Conservation (phyloP, 2,888 invertebrate genomes). For the Neocrepidodera transversa region DNA sequence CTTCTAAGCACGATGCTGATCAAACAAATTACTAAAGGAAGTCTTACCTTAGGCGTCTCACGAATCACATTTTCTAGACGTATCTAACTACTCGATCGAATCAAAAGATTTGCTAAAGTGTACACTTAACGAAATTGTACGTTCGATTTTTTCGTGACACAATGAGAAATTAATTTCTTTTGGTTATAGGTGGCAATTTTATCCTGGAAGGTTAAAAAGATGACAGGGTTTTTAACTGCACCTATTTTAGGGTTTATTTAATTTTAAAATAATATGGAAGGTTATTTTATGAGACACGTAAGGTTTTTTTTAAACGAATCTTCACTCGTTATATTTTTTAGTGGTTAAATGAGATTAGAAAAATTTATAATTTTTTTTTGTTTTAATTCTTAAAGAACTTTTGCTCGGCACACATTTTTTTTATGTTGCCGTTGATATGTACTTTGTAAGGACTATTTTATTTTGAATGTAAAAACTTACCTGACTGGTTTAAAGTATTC, state of each 20-base stretch:
- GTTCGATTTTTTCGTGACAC: slow-evolving; percentile 17
- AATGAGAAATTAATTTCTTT: slow-evolving; percentile 7
- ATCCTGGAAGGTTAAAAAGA: neutral
- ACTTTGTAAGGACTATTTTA: too few species aligned
- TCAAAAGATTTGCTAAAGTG: slow-evolving; percentile 38
- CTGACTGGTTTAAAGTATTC: slow-evolving; percentile 94
- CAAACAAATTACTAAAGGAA: slow-evolving; percentile 22
- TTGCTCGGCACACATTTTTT: too few species aligned
- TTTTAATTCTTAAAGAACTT: too few species aligned
- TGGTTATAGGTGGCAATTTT: slow-evolving; percentile 27
- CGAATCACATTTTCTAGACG: slow-evolving; percentile 27
- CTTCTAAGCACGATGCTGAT: neutral
- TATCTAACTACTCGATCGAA: slow-evolving; percentile 30
- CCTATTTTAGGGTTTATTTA: too few species aligned
- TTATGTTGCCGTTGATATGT: too few species aligned
- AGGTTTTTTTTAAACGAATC: too few species aligned
- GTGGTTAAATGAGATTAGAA: too few species aligned
- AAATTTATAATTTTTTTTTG: too few species aligned
- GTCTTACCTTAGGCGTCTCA: slow-evolving; percentile 32
- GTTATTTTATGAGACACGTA: too few species aligned
- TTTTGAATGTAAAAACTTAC: too few species aligned
- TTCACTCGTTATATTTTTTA: too few species aligned
- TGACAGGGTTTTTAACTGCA: neutral
- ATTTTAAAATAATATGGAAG: too few species aligned
- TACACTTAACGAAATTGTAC: slow-evolving; percentile 39